Conservation (phyloP, 2,797 vertebrate genomes). For the Neomorphus geoffroyi region DNA sequence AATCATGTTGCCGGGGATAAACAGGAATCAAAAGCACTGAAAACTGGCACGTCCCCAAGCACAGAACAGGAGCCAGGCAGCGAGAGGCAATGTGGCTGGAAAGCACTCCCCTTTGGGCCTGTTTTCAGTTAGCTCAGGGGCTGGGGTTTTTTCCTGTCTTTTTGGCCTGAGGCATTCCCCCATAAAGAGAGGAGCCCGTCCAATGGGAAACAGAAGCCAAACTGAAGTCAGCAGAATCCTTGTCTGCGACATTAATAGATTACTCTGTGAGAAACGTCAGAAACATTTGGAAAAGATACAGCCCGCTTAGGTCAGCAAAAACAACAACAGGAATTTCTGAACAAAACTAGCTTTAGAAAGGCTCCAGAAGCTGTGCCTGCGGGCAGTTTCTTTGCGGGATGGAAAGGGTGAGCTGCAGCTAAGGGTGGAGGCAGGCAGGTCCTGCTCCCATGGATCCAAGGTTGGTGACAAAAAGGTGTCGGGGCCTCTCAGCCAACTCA, state of each 20-base stretch:
- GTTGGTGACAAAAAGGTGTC: not conserved
- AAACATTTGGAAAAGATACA: conserved; percentile 4
- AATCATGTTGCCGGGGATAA: conserved; percentile 73
- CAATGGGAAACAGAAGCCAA: conserved; percentile 55
- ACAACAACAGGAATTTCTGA: not conserved
- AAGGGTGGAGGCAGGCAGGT: not conserved
- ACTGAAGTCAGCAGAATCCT: conserved; percentile 66
- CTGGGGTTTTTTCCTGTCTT: not conserved
- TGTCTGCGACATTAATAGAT: conserved; percentile 21
- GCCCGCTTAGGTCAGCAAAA: conserved; percentile 43
- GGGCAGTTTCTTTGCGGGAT: not conserved
- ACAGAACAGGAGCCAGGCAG: conserved; percentile 46
- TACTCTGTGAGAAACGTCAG: conserved; percentile 23
- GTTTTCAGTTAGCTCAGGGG: conserved; percentile 52
- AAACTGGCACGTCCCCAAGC: conserved; percentile 71
- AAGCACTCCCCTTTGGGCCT: conserved; percentile 35
- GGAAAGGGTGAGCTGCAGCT: not conserved
- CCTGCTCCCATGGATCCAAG: not conserved
- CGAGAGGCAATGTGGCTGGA: conserved; percentile 18
- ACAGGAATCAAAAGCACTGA: conserved; percentile 74
- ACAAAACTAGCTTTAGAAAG: conserved; percentile 9
- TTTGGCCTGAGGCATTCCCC: conserved; percentile 46
- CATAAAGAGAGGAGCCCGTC: conserved; percentile 26
- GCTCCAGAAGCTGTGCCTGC: not conserved
- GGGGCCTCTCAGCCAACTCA: accelerated